Evolutionary conservation across 53 echinoderm and acorn worm species (phyloP), one percentile per base, ranked within the genome.

Genomic region (Actinopyga echinites): DNA sequence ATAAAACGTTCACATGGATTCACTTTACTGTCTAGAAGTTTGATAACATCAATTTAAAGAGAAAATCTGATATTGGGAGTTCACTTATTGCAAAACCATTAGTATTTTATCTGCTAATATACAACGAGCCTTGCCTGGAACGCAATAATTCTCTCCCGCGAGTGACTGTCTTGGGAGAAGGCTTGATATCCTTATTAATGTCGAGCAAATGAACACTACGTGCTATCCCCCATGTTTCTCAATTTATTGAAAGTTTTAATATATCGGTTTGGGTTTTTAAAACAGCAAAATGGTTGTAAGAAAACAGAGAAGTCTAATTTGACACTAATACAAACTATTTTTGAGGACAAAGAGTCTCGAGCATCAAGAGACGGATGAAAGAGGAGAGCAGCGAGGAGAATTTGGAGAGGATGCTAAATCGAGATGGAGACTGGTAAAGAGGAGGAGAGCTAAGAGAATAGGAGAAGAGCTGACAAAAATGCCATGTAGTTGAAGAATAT

Each of bases 71-170:
- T 80, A 80, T 58, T 31, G 36, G n/a, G 12, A 61, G 81, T 36
- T 61, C 81, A 80, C 63, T 80, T 80, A 80, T 80, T 80, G 81
- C 60, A 80, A 80, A 80, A 38, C 81, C 81, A 80, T 80, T 80
- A 80, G 81, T 59, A 80, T 80, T 80, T 80, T 80, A 80, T 80
- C 81, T 62, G n/a, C 42, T 62, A 77, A 55, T 54, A 54, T 77
- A 77, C 77, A 77, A 77, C 56, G 77, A 29, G 59, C 32, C 60
- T 80, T 44, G 81, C 81, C 63, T 62, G 25, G 63, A 61, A 25
- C 61, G 22, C 63, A 62, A 80, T 80, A 80, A 61, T 62, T 80
- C 81, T 59, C 38, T 33, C 63, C 60, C 34, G 12, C 32, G 23
- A 77, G 63, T 45, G 81, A 62, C 59, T 45, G 63, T 61, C 81